Evolutionary conservation across 2,888 invertebrate genomes (phyloP), one percentile per base, ranked within the genome.

Genomic region (Quadroppia sp.): DNA sequence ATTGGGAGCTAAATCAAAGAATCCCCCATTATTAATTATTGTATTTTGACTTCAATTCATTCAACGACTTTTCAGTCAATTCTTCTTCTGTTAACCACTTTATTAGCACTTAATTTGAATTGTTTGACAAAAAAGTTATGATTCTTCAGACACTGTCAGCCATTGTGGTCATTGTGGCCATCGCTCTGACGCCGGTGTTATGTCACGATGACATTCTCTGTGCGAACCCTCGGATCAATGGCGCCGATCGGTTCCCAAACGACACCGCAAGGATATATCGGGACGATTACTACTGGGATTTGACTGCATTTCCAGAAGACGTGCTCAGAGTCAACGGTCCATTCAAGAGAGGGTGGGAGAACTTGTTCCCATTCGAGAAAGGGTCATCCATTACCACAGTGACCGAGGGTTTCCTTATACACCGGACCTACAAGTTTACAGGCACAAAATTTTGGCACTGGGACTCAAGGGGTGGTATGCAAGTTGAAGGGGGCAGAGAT

Each of bases 241-340:
- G 30, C 3, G 59, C 59, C 30, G 30, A 59, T 15, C 59, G 59
- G 17, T 17, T 59, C 17, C 7, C 32, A 9, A 59, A 59, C 30
- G 17, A 59, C 11, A 59, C 59, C 3, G 4, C 4, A 4, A 20
- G 59, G 9, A 13, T 69, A 15, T 69, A 69, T 69, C 23, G 28
- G 11, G 69, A 45, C 1, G 15, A 69, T 9, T 28, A 69, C 20
- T 69, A 69, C 23, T 69, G 69, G 69, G 69, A 69, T 11, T 17
- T 69, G 7, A 11, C 13, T 25, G 69, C 45, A 45, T 45, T 69
- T 1, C 69, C 69, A 0, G 45, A 69, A 6, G 25, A 1, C 4
- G 36, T 23, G 20, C 25, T 25, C 13, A n/a, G 6, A 42, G 20
- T 20, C 2, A 28, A 2, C 9, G 69, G 69, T 28, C 69, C 69